Evolutionary conservation across 2,113 vertebrate species (phyloP), one percentile per base, ranked within the genome.

Genomic region (Paedocypris sp.): DNA sequence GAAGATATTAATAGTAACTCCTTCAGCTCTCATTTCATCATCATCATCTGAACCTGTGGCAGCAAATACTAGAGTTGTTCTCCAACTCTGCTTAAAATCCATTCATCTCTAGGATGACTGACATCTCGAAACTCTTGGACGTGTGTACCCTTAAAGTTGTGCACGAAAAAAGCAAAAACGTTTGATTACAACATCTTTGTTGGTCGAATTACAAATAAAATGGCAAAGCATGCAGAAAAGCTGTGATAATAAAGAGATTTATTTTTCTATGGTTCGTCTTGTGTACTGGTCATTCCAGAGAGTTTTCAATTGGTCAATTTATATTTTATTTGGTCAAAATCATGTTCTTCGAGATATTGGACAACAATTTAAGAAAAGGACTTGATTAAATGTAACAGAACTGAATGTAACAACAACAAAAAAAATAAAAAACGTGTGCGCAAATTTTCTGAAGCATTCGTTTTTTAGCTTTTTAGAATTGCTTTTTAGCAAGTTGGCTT

Each of bases 81-180:
- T 36, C 39, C 25, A 54, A 56, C 19, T 31, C 39, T 45, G 61
- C 46, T 31, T 45, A 41, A 26, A 11, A 7, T 29, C 36, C 13
- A 57, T 18, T 60, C 72, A 59, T 78, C 58, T 68, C 72, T 83
- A 81, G 83, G 74, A 70, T 18, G 69, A 80, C 77, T 77, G 73
- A 83, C 68, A 41, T 31, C 3, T 41, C 15, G 50, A 45, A 35
- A 39, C 42, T 51, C 11, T 66, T 63, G 76, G 64, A 70, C 67
- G 60, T 64, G 64, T 73, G 62, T 66, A 56, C 23, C 16, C 23
- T 25, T 36, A 47, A 48, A 38, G 18, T 28, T 50, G 42, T 71
- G 51, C 68, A 62, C 64, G 31, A 73, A 48, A 61, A 5, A n/a
- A 19, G 65, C 23, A 63, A 57, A 70, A 70, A 53, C 19, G 6